These are phyloP conservation scores for Eublepharis macularius DNA, from an alignment of 2,113 vertebrate genomes.

Conservation along the genomic window DNA sequence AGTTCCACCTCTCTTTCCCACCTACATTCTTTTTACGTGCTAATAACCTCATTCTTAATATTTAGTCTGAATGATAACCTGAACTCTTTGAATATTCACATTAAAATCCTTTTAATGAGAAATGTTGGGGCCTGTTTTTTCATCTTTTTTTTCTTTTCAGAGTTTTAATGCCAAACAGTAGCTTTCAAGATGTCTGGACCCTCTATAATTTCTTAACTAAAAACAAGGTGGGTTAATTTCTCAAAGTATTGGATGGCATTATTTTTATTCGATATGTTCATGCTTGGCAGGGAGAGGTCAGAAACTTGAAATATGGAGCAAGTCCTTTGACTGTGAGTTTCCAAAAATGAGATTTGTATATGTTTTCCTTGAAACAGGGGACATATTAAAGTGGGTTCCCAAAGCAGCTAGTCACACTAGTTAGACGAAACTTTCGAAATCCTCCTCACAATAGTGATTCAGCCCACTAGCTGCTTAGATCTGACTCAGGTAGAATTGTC, in stretches of 20 bases:
- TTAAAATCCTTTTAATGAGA: not conserved
- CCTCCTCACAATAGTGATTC: not conserved
- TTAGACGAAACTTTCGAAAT: not conserved
- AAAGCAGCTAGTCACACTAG: not conserved
- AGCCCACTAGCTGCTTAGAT: not conserved
- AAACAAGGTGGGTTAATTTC: constrained; percentile 78
- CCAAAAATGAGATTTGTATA: not conserved
- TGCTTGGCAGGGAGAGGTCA: not conserved
- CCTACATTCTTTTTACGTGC: not conserved
- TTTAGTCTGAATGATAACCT: not conserved
- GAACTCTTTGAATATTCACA: not conserved
- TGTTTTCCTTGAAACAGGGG: not conserved
- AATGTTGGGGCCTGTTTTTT: not conserved
- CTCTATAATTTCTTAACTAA: constrained; percentile 83
- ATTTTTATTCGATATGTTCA: not conserved
- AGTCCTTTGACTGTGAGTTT: not conserved
- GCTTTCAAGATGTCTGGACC: constrained; percentile 80
- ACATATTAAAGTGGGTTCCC: not conserved
- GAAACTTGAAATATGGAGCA: not conserved
- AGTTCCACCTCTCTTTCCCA: no score
- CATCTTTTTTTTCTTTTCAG: constrained; percentile 65
- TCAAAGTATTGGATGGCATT: not conserved
- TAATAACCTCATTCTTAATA: not conserved
- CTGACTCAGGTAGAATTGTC: no score
- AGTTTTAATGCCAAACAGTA: constrained; percentile 80